Evolutionary conservation across 2,888 invertebrate species (phyloP), one percentile per base, ranked within the genome.

Genomic region (Tinea trinotella): DNA sequence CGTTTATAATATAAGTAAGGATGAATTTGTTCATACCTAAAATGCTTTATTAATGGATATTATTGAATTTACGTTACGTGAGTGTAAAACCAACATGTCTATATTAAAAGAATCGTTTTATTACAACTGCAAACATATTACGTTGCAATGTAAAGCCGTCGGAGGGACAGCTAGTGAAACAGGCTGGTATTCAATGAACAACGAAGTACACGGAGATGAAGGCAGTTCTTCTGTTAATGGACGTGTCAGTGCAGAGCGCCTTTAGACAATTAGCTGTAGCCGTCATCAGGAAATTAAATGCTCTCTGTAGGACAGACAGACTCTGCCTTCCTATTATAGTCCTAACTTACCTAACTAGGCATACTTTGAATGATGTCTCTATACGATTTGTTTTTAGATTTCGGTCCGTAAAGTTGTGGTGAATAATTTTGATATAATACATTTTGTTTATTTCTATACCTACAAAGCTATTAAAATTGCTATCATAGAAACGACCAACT

Each of bases 261-360:
- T 58, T 61, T 59, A 63, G 60, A 71, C 73, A 76, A 74, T 75
- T 71, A 65, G 64, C 59, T 61, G 67, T 68, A 72, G 72, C 30
- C 80, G 75, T 70, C 74, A 64, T 65, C 78, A 80, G 83, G 83
- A 83, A 83, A 83, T 83, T 83, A 80, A 82, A 76, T 35, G 35
- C 17, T 20, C 30, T n/a, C 30, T 36, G 20, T 35, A 30, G 36
- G 53, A 53, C 53, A 18, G 2, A 19, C 53, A 10, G 12, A 20
- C 7, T 18, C 40, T 30, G 30, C 30, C 30, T 30, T 7, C 7
- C 30, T n/a, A 30, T 30, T 30, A 30, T 30, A 2, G 1, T 30
- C 30, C 30, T 30, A 30, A 30, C 30, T 30, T 30, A 30, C 30
- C 30, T 30, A 30, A 30, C 30, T 30, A 30, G n/a, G 30, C n/a